phyloP scores from a whole-genome alignment of 2,888 invertebrate species.

The Sycophila texana region DNA sequence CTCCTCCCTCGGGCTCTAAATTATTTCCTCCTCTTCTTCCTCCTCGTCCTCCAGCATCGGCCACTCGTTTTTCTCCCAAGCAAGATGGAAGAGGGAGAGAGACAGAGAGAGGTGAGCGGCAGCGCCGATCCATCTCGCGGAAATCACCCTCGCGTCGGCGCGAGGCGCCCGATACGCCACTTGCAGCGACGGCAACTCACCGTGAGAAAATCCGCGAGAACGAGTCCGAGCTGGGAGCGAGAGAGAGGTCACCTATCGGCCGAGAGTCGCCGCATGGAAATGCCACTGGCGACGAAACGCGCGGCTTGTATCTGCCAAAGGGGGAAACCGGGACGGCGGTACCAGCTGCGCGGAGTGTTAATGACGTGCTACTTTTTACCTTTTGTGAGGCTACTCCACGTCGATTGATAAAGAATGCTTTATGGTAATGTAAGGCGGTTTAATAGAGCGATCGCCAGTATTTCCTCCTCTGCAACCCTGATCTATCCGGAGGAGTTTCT shows the following conservation, averaged over 20 bases:
- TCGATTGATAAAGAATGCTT: no score
- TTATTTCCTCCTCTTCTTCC: constrained; percentile 42
- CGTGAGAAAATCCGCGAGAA: constrained; percentile 36
- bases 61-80: neutral
- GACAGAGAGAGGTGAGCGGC: constrained; percentile 48
- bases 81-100: constrained; percentile 30
- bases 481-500: no score
- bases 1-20: constrained; percentile 31
- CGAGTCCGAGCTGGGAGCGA: constrained; percentile 25
- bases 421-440: no score
- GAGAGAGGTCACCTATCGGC: constrained; percentile 49
- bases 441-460: no score
- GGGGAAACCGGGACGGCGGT: neutral
- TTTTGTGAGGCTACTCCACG: no score
- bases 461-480: no score
- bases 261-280: constrained; percentile 29
- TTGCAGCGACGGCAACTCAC: constrained; percentile 17
- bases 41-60: neutral
- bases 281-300: neutral
- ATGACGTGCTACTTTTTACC: neutral
- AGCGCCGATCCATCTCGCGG: constrained; percentile 49
- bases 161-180: constrained; percentile 36
- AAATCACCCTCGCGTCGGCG: constrained; percentile 37
- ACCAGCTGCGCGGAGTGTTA: neutral
- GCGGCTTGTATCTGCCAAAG: neutral